phyloP scores from a whole-genome alignment of 2,888 invertebrate species.

The Drosophila prostipennis region DNA sequence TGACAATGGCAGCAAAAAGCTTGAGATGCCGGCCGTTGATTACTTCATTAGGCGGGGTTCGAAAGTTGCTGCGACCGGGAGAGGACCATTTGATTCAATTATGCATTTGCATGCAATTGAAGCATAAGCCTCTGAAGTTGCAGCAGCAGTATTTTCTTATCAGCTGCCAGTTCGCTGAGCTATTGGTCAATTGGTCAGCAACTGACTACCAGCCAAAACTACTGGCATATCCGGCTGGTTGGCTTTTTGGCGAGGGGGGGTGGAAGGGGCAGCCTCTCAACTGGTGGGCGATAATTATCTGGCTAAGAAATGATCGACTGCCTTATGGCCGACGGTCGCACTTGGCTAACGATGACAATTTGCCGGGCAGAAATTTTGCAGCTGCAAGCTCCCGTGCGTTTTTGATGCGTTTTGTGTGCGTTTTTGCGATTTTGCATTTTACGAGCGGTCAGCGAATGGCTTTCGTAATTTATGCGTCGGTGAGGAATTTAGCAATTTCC shows the following conservation, averaged over 20 bases:
- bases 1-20: slow-evolving; percentile 70
- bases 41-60: slow-evolving; percentile 70
- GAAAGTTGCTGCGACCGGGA: slow-evolving; percentile 32
- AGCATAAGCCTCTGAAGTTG: slow-evolving; percentile 51
- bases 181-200: slow-evolving; percentile 69
- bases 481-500: slow-evolving; percentile 24
- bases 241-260: slow-evolving; percentile 14
- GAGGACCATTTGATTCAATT: slow-evolving; percentile 71
- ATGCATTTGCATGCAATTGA: slow-evolving; percentile 79
- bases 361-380: slow-evolving; percentile 41
- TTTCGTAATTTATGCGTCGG: slow-evolving; percentile 32
- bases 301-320: slow-evolving; percentile 71
- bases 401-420: slow-evolving; percentile 36
- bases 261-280: slow-evolving; percentile 32
- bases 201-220: not conserved
- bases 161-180: slow-evolving; percentile 58
- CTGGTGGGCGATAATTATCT: slow-evolving; percentile 76
- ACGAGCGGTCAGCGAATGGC: slow-evolving; percentile 23
- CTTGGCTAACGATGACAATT: slow-evolving; percentile 71
- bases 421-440: slow-evolving; percentile 14
- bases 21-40: slow-evolving; percentile 73
- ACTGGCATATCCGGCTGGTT: slow-evolving; percentile 46
- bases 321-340: slow-evolving; percentile 45
- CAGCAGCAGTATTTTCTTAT: slow-evolving; percentile 39
- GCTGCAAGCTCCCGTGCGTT: slow-evolving; percentile 38